Conservation (phyloP, 2,888 invertebrate species). For the Stictocephala bisonia region DNA sequence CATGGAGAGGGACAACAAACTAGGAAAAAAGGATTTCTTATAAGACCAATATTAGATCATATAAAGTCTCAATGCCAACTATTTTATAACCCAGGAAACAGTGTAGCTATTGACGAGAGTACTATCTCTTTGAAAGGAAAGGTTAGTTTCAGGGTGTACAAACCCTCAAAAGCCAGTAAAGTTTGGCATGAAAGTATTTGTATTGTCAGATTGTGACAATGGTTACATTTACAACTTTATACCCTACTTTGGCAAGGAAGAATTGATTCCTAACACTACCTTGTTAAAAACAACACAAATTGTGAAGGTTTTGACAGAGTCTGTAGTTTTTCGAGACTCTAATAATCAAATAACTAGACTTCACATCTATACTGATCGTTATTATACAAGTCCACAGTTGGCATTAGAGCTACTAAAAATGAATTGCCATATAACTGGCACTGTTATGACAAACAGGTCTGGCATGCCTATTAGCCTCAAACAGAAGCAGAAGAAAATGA, state of each 20-base stretch:
- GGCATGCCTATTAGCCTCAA: neutral
- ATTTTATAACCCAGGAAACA: slow-evolving; percentile 1
- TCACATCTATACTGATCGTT: slow-evolving; percentile 9
- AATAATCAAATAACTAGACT: neutral
- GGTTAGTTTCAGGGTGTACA: slow-evolving; percentile 17
- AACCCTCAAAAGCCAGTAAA: slow-evolving; percentile 21
- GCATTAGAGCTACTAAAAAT: slow-evolving; percentile 10
- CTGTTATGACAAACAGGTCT: slow-evolving; percentile 15
- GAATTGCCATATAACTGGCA: slow-evolving; percentile 1
- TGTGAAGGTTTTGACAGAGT: neutral
- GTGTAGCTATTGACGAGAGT: slow-evolving; percentile 21
- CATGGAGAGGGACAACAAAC: neutral
- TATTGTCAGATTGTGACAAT: slow-evolving; percentile 37
- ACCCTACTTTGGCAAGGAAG: slow-evolving; percentile 6
- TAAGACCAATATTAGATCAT: no score
- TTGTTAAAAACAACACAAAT: slow-evolving; percentile 40
- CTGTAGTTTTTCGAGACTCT: slow-evolving; percentile 3
- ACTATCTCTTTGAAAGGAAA: slow-evolving; percentile 24
- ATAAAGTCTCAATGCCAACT: no score
- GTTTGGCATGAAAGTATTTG: slow-evolving; percentile 38
- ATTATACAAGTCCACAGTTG: slow-evolving; percentile 30
- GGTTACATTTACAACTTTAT: slow-evolving; percentile 33
- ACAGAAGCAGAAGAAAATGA: neutral
- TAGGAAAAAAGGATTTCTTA: slow-evolving; percentile 16
- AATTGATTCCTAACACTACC: neutral